These are phyloP conservation scores for Drosophila watanabei DNA, from an alignment of 1,140 invertebrate genomes.

Conservation along the genomic window DNA sequence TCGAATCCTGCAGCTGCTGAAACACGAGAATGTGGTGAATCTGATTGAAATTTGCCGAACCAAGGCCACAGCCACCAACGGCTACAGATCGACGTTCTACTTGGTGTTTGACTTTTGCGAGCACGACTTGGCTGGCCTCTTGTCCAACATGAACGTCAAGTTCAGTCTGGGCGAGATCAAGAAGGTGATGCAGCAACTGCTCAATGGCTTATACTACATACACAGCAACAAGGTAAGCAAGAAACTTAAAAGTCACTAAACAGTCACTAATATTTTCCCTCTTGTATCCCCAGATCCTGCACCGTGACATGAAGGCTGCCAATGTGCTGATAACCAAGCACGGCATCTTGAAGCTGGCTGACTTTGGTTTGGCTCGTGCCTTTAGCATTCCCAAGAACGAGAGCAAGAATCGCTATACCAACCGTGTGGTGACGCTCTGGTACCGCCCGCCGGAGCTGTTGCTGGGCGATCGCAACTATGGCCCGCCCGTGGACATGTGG, in stretches of 20 bases:
- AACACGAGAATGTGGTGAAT: constrained; percentile 99
- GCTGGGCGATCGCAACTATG: constrained; percentile 96
- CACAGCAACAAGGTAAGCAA: constrained; percentile 95
- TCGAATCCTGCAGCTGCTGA: constrained; percentile 97
- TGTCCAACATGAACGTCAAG: constrained; percentile 98
- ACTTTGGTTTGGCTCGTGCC: constrained; percentile 96
- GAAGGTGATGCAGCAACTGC: constrained; percentile 98
- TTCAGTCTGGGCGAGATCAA: constrained; percentile 99
- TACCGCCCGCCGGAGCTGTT: constrained; percentile 94
- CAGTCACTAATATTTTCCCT: not conserved
- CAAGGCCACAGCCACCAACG: constrained; percentile 94
- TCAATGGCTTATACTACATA: constrained; percentile 99
- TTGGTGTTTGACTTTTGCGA: constrained; percentile 99
- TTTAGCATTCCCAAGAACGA: constrained; percentile 96
- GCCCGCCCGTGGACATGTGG: constrained; percentile 99
- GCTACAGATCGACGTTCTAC: constrained; percentile 97
- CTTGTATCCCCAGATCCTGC: constrained; percentile 89
- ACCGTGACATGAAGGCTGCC: constrained; percentile 99
- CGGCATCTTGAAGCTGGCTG: constrained; percentile 97
- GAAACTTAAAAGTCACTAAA: not conserved
- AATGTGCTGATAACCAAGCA: constrained; percentile 99
- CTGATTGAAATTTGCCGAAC: constrained; percentile 98
- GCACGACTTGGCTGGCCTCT: constrained; percentile 98
- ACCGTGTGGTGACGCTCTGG: constrained; percentile 99
- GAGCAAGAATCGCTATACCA: constrained; percentile 96